A percentile compares a stretch with the other conserved stretches of the same genome.
phyloP scores from a whole-genome alignment of 2,113 vertebrate genomes.

The Rhadina sibilatrix region DNA sequence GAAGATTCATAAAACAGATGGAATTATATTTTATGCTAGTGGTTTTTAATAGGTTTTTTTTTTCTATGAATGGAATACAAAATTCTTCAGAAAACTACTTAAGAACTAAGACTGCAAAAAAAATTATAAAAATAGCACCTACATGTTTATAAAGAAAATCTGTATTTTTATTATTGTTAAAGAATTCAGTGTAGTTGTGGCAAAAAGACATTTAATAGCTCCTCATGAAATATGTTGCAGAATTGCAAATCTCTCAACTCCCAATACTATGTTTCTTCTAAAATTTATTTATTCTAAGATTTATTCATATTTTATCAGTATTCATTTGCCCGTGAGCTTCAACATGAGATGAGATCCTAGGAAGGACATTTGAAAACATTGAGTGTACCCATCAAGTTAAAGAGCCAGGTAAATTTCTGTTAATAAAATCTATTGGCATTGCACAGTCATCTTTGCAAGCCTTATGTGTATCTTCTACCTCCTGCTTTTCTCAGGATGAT shows the following conservation, averaged over 20 bases:
- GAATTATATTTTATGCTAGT: not conserved
- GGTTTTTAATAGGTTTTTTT: not conserved
- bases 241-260: not conserved
- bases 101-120: not conserved
- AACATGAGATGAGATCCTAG: not conserved
- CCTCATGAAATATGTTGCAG: not conserved
- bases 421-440: not conserved
- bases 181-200: not conserved
- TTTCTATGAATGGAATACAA: not conserved
- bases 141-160: not conserved
- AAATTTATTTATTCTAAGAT: not conserved
- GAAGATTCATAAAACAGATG: not conserved
- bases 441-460: not conserved
- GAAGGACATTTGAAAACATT: accelerated
- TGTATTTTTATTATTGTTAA: not conserved
- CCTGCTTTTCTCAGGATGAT: not conserved
- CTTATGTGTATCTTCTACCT: not conserved
- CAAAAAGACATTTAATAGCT: not conserved
- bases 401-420: not conserved
- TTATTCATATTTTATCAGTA: not conserved
- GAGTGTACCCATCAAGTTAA: not conserved
- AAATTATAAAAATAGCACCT: not conserved
- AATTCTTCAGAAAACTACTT: not conserved
- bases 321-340: not conserved
- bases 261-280: not conserved